phyloP scores from a whole-genome alignment of 1,140 invertebrate species.

The Idris sp. region DNA sequence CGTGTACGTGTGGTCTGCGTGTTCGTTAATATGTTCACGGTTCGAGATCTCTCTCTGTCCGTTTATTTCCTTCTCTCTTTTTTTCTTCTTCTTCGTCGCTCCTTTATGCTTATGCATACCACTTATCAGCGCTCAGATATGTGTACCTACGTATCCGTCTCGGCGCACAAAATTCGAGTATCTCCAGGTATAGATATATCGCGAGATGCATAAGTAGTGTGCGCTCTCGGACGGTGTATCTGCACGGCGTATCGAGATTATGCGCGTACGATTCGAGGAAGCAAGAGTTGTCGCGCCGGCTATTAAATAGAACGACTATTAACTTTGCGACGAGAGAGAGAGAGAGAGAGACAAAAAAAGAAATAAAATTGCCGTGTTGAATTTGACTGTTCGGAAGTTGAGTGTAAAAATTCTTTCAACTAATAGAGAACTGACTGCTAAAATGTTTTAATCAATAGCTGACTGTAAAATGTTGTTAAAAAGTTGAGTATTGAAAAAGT shows the following conservation, averaged over 20 bases:
- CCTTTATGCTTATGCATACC: slow-evolving; percentile 48
- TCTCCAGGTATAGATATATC: slow-evolving; percentile 55
- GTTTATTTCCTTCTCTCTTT: slow-evolving; percentile 23
- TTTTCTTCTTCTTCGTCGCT: slow-evolving; percentile 39
- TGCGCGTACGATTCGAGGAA: slow-evolving; percentile 49
- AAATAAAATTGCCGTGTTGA: no score
- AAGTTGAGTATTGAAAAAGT: no score
- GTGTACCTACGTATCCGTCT: slow-evolving; percentile 51
- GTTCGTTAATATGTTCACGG: slow-evolving; percentile 62
- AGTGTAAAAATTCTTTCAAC: no score
- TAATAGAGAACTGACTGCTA: no score
- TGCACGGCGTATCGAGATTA: slow-evolving; percentile 54
- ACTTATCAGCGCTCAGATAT: slow-evolving; percentile 51
- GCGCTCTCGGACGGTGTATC: slow-evolving; percentile 54
- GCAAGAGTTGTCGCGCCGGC: slow-evolving; percentile 44
- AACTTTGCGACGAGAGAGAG: no score
- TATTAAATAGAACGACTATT: slow-evolving; percentile 61
- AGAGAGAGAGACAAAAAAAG: no score
- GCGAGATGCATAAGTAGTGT: slow-evolving; percentile 57
- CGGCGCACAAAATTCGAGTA: slow-evolving; percentile 57
- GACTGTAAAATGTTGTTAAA: no score
- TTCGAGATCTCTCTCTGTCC: slow-evolving; percentile 31
- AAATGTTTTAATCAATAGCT: no score
- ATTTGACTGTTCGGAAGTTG: no score
- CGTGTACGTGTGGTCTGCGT: slow-evolving; percentile 61